These are phyloP conservation scores for Trachops cirrhosus DNA, from an alignment of 2,797 vertebrate species.

Conservation along the genomic window DNA sequence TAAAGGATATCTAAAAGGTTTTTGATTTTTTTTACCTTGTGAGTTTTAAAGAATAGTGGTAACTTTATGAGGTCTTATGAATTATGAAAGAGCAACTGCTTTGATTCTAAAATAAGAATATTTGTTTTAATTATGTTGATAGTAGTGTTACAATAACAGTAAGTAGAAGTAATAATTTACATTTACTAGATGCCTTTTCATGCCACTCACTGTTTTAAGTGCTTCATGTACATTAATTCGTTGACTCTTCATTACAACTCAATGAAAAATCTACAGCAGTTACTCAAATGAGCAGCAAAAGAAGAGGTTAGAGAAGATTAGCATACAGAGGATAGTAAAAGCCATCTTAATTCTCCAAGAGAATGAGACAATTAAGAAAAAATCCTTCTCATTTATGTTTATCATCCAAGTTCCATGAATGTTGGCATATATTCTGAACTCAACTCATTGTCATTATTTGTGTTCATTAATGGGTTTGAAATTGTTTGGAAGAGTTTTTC, in stretches of 20 bases:
- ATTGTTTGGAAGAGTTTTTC: neutral
- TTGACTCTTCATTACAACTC: neutral
- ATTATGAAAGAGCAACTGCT: neutral
- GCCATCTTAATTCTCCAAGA: neutral
- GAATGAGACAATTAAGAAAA: neutral
- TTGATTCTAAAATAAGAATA: neutral
- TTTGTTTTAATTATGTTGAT: neutral
- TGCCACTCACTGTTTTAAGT: neutral
- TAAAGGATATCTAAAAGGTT: neutral
- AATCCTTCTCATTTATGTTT: neutral
- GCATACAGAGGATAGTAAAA: neutral
- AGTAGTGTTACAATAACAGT: neutral
- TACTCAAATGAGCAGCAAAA: neutral
- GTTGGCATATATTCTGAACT: neutral
- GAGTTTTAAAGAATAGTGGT: neutral
- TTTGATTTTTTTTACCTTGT: neutral
- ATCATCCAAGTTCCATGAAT: neutral
- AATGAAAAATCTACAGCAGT: neutral
- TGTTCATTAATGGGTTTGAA: neutral
- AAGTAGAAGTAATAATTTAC: neutral
- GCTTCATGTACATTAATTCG: neutral
- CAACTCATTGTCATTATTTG: neutral
- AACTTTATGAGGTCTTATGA: neutral
- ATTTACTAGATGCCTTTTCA: neutral
- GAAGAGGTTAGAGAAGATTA: neutral